Conservation (phyloP, 2,888 invertebrate genomes). For the Aradus depressus region DNA sequence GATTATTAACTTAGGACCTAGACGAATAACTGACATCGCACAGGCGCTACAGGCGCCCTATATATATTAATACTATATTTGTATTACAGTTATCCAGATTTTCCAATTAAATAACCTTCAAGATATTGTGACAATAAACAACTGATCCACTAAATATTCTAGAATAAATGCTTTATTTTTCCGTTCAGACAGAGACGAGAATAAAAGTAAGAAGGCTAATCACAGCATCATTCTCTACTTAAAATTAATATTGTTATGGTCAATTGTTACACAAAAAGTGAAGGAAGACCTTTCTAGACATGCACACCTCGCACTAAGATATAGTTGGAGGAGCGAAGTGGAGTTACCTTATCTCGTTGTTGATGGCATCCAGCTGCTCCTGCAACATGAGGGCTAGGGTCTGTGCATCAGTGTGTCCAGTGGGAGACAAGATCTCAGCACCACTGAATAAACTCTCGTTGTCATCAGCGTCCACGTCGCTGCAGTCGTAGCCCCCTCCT, state of each 20-base stretch:
- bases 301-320: too few species aligned
- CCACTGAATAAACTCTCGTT: conserved; percentile 65
- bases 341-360: conserved; percentile 77
- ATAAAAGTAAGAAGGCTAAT: background rate
- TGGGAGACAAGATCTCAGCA: conserved; percentile 45
- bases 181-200: too few species aligned
- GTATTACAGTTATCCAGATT: too few species aligned
- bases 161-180: too few species aligned
- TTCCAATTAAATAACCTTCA: too few species aligned
- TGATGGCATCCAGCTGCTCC: conserved; percentile 98
- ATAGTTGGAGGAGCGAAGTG: background rate
- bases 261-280: background rate
- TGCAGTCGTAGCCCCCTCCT: conserved; percentile 85
- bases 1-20: too few species aligned
- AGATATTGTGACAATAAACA: too few species aligned
- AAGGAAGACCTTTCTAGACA: background rate
- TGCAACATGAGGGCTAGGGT: conserved; percentile 97
- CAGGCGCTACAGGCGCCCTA: too few species aligned
- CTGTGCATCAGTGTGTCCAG: conserved; percentile 78
- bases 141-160: too few species aligned
- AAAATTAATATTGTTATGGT: background rate
- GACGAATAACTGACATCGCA: too few species aligned
- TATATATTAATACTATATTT: too few species aligned
- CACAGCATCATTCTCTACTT: background rate
- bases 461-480: conserved; percentile 72